Percentiles rank a stretch among this genome's conserved stretches.
Conservation (phyloP, 1,140 invertebrate genomes). For the Oreohelix idahoensis region DNA sequence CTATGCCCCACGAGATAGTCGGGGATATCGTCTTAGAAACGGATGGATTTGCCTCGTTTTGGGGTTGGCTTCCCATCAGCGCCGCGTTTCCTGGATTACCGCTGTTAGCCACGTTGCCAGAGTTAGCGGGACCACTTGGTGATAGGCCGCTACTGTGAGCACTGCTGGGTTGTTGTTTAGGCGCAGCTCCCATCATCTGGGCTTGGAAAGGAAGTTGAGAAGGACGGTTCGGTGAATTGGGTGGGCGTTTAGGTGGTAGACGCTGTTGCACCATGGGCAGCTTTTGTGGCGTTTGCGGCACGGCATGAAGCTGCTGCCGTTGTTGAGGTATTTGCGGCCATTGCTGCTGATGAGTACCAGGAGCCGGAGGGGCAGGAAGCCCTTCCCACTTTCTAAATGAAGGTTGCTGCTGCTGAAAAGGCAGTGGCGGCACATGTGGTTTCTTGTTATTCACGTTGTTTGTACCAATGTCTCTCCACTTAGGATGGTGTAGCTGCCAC, state of each 20-base stretch:
- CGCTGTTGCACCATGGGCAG: neutral
- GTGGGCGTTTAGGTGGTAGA: neutral
- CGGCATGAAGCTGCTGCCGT: neutral
- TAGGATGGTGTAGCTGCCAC: conserved; percentile 34
- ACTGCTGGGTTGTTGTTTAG: neutral
- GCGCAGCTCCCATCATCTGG: no score
- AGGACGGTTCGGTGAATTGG: neutral
- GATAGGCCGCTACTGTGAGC: conserved; percentile 39
- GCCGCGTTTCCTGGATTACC: neutral
- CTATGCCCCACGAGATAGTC: conserved; percentile 56
- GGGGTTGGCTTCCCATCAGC: neutral
- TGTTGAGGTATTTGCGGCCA: neutral
- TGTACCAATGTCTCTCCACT: conserved; percentile 1
- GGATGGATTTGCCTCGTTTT: neutral
- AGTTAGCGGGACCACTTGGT: neutral
- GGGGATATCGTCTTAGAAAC: conserved; percentile 7
- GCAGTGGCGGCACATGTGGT: neutral
- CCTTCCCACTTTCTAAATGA: neutral
- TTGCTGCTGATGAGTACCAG: neutral
- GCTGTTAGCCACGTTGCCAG: neutral
- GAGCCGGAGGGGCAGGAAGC: neutral
- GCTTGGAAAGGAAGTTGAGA: neutral
- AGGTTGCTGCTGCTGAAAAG: neutral
- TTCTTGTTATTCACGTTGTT: conserved; percentile 6
- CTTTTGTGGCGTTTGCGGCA: neutral